A percentile compares a stretch with the other conserved stretches of the same genome.
Evolutionary conservation across 2,113 vertebrate genomes (phyloP).

Genomic region (Pholis gunnellus): DNA sequence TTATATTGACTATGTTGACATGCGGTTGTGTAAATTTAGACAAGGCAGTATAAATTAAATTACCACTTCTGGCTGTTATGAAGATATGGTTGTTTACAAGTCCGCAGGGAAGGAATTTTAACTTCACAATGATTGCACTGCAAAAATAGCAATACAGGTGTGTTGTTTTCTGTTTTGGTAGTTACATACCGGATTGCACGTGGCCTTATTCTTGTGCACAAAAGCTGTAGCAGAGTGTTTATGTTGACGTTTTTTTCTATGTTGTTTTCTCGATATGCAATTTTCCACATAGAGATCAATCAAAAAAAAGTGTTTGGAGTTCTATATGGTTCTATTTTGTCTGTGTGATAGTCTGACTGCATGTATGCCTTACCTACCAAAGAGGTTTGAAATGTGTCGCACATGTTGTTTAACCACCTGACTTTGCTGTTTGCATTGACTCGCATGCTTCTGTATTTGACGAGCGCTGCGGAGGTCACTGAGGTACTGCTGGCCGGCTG

Average conservation of each 20-base stretch:
- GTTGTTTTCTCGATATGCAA: constrained; percentile 32
- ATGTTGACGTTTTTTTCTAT: constrained; percentile 18
- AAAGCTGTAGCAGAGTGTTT: constrained; percentile 50
- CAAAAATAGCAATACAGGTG: constrained; percentile 40
- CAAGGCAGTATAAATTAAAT: background rate
- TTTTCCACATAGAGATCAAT: constrained; percentile 27
- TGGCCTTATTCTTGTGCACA: constrained; percentile 65
- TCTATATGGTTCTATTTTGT: constrained; percentile 14
- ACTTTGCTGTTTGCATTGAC: constrained; percentile 5
- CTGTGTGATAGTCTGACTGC: constrained; percentile 15
- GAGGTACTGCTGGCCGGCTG: constrained; percentile 8
- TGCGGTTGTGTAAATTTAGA: background rate
- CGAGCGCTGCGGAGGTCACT: background rate
- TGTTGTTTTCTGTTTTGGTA: constrained; percentile 18
- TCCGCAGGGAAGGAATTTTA: constrained; percentile 2
- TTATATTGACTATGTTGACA: background rate
- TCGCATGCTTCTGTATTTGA: constrained; percentile 1
- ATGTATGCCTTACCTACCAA: constrained; percentile 25
- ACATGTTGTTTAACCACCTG: background rate
- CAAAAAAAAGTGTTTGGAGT: background rate
- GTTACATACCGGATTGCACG: constrained; percentile 39
- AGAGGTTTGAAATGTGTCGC: constrained; percentile 29
- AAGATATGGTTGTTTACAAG: constrained; percentile 2
- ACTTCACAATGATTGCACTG: constrained; percentile 40
- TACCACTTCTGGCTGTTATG: background rate